Evolutionary conservation across 2,888 invertebrate species (phyloP), one percentile per base, ranked within the genome.

Genomic region (Epistrophe eligans): DNA sequence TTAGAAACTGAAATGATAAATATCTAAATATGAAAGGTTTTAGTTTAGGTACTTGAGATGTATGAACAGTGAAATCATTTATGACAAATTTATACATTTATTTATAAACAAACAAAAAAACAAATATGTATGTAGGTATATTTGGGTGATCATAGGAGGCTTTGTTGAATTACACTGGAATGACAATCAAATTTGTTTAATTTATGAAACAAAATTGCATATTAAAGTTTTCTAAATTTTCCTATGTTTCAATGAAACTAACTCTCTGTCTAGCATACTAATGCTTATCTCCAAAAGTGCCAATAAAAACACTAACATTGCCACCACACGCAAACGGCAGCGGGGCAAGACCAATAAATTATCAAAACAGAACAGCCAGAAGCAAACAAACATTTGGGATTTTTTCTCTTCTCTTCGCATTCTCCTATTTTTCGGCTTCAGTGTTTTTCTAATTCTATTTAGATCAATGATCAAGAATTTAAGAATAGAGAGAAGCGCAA

Each of bases 401-500:
- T 24, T n/a, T 5, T 43, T 32, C 35, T 70, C 7, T 40, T 0
- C 17, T 57, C 19, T 35, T 24, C 10, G 9, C 9, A 15, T 8
- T 9, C 43, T 24, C 8, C 40, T 24, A 4, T n/a, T 28, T 55
- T 60, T 38, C 8, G 13, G 28, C 45, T 71, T 74, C 50, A 71
- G 64, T 32, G 17, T 45, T 10, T 50, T 67, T 72, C 13, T 43
- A 55, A 55, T 76, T 81, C 81, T 77, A 85, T 85, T 85, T 85
- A 77, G 82, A 85, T 77, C 82, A 79, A 82, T 74, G 85, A 85
- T 74, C 77, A 74, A 82, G 76, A 67, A 67, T 67, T 50, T 32
- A 50, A 50, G 66, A 66, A 45, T 45, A 40, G 19, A 74, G 66
- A 45, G 45, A 35, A 72, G 40, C 58, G 50, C 48, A 52, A 52